Evolutionary conservation across 53 echinoderm and acorn worm species (phyloP), one percentile per base, ranked within the genome.

Genomic region (Henricia sp.): DNA sequence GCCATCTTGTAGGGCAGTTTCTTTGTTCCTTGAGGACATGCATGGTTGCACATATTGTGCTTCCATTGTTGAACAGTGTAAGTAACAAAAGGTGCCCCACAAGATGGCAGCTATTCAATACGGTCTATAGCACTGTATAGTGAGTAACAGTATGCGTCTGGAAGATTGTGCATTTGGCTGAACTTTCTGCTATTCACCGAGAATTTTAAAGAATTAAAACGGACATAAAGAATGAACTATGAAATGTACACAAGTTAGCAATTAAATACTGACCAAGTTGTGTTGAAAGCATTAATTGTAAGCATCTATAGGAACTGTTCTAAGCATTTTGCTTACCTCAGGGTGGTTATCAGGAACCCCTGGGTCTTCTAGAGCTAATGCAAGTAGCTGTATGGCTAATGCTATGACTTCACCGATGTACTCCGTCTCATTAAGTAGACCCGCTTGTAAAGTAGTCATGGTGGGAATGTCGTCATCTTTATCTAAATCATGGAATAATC

Each of bases 391-490:
- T 67, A 95, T 88, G 0, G 92, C 86, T 20, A 99, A 46, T 20
- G 86, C 77, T 46, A 99, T 78, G 40, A 95, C 88, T 46, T 92
- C 92, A 40, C 86, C 89, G 21, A 92, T 87, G 65, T 94, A 90
- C 33, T 99, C 94, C 23, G 92, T 90, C 52, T 99, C 92, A 38
- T 92, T 92, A 11, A 91, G 72, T 6, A 99, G 87, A 28, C 91
- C 90, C 6, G 88, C 91, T 68, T 99, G 94, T 29, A 99, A 88
- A 6, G 88, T 82, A 3, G 88, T 48, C 84, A 99, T 77, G 24
- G 94, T 84, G 21, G 99, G 99, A 52, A 99, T 88, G 57, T 99
- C 99, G 27, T 99, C 99, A 14, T 95, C 92, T 17, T 92, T 74
- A 76, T 93, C 93, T 95, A 29, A 5, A 21, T 14, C 41, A 24